Conservation (phyloP, 2,797 vertebrate species). For the Peromyscus attwateri region DNA sequence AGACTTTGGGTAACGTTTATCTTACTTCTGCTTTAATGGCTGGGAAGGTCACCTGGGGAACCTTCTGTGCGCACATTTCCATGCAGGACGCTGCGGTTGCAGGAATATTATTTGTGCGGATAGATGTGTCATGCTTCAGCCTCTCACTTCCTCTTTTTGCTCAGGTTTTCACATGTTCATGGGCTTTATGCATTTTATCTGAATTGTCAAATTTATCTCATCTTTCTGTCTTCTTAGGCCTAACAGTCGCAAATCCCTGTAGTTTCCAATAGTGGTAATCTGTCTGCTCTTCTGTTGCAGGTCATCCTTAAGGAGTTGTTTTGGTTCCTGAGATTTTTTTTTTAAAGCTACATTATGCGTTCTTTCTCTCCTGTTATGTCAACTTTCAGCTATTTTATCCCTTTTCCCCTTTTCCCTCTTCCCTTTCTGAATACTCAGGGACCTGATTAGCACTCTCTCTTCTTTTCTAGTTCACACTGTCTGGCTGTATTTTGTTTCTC, state of each 20-base stretch:
- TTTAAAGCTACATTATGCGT: neutral
- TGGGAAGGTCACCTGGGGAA: neutral
- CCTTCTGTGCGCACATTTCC: neutral
- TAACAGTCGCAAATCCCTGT: neutral
- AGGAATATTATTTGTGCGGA: neutral
- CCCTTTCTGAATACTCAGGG: neutral
- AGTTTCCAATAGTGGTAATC: neutral
- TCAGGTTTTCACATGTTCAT: neutral
- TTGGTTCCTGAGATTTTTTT: neutral
- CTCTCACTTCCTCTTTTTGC: neutral
- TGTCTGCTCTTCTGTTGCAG: neutral
- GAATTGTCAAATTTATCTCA: constrained; percentile 24
- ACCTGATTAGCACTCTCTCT: neutral
- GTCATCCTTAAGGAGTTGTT: neutral
- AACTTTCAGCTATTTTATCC: neutral
- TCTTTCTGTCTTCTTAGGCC: neutral
- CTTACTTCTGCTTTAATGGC: neutral
- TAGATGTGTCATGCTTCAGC: neutral
- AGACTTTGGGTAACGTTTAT: neutral
- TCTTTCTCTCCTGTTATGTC: neutral
- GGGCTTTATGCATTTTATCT: neutral
- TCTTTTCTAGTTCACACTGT: neutral
- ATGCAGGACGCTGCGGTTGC: neutral
- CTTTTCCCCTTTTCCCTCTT: neutral
- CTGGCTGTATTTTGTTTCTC: neutral